Evolutionary conservation across 2,888 invertebrate species (phyloP).

Genomic region (Allacma fusca): DNA sequence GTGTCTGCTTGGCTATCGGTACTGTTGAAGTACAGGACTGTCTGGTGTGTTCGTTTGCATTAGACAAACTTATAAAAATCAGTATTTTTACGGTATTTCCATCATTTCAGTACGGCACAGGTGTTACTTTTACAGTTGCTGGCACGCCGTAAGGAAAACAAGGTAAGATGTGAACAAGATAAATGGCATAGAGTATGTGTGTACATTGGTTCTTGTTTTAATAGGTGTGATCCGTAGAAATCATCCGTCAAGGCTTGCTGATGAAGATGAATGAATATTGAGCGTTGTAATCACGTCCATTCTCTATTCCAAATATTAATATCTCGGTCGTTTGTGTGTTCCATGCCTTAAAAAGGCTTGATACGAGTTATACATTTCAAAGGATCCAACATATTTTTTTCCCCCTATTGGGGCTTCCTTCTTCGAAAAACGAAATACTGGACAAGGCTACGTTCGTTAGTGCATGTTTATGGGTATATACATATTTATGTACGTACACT

Average conservation of each 20-base stretch:
- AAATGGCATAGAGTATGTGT: neutral
- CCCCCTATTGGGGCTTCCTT: neutral
- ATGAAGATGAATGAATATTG: conserved; percentile 36
- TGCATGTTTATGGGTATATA: neutral
- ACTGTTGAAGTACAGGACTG: too few relatives aligned
- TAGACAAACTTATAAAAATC: too few relatives aligned
- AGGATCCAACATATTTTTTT: conserved; percentile 1
- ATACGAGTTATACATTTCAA: neutral
- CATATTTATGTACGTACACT: neutral
- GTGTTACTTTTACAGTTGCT: neutral
- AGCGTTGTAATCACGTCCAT: conserved; percentile 21
- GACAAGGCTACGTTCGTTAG: neutral
- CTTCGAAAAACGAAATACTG: neutral
- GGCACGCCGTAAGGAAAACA: neutral
- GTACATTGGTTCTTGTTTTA: neutral
- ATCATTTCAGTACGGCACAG: too few relatives aligned
- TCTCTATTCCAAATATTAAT: neutral
- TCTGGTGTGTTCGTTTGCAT: too few relatives aligned
- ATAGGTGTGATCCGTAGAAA: conserved; percentile 14
- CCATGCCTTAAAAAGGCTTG: neutral
- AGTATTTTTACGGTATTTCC: too few relatives aligned
- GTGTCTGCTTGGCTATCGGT: too few relatives aligned
- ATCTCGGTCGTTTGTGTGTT: conserved; percentile 1
- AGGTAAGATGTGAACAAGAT: neutral
- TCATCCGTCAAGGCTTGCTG: conserved; percentile 26